Evolutionary conservation across 2,797 vertebrate genomes (phyloP), one percentile per base, ranked within the genome.

Genomic region (Nasua narica): DNA sequence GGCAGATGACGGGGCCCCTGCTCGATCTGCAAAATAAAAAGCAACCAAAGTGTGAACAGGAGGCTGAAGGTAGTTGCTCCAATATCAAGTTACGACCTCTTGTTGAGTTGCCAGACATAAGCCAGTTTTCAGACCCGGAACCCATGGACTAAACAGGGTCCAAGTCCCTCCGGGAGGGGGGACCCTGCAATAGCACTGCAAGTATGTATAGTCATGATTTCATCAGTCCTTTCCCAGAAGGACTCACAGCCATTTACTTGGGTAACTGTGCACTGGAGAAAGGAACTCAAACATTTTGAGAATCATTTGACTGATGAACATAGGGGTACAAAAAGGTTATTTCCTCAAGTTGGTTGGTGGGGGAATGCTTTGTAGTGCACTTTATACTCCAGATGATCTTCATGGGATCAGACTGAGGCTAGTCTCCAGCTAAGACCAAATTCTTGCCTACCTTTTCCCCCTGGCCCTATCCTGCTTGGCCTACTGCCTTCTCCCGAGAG

Each of bases 31-130:
- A 70, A 70, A 87, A 67, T 79, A 50, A 58, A 91, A 91, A 94
- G 35, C 16, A 58, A n/a, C 58, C 32, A 82, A 83, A 32, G 37
- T 89, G 72, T 79, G 62, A 62, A 72, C 32, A 72, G 78, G 32
- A 84, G 7, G 10, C 46, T 72, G 32, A 78, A 37, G 32, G 54
- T 2, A 32, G 43, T 89, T 89, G 27, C 46, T 92, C 7, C 10
- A 78, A 48, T 65, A 79, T n/a, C 72, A 91, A 94, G 60, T 54
- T 16, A 56, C n/a, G 25, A 52, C n/a, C 27, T 94, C 40, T 79
- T 92, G 40, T 65, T 91, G 54, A 76, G 15, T 95, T 96, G 95
- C 25, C 50, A 48, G 52, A 85, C 35, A 79, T 60, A 50, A 93
- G 48, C 16, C 29, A 85, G 70, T 93, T 92, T 94, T 78, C 46